phyloP scores from a whole-genome alignment of 2,888 invertebrate species.

The Busseola fusca region DNA sequence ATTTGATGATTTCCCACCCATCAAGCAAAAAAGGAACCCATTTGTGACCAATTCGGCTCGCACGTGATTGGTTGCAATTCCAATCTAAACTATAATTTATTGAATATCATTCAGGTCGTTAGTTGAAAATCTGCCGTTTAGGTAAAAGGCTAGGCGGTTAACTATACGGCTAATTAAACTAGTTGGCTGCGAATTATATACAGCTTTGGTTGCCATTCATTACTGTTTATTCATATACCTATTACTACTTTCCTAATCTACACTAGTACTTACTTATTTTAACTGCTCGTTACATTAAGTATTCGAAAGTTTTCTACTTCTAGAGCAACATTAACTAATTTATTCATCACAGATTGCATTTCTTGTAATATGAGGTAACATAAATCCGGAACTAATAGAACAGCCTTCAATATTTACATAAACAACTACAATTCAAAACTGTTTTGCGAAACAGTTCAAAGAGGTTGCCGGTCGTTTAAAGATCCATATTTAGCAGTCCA shows the following conservation, averaged over 20 bases:
- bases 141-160: too few relatives aligned
- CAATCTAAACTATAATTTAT: too few relatives aligned
- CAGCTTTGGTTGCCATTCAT: neutral
- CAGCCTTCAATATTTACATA: slow-evolving; percentile 33
- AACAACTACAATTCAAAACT: slow-evolving; percentile 35
- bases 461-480: slow-evolving; percentile 34
- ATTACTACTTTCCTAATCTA: neutral
- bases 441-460: slow-evolving; percentile 47
- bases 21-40: too few relatives aligned
- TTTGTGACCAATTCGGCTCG: too few relatives aligned
- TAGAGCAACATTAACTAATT: slow-evolving; percentile 8
- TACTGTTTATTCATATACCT: neutral
- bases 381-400: slow-evolving; percentile 35
- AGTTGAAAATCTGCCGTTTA: too few relatives aligned
- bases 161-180: too few relatives aligned
- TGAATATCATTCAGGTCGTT: too few relatives aligned
- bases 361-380: slow-evolving; percentile 25
- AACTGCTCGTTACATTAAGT: neutral
- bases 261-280: neutral
- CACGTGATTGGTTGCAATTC: too few relatives aligned
- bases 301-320: neutral
- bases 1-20: too few relatives aligned
- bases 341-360: slow-evolving; percentile 34
- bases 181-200: neutral
- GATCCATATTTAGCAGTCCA: slow-evolving; percentile 41